phyloP scores from a whole-genome alignment of 37 sponge, comb jelly and placozoan genomes.

The Cliona cf. orientalis region DNA sequence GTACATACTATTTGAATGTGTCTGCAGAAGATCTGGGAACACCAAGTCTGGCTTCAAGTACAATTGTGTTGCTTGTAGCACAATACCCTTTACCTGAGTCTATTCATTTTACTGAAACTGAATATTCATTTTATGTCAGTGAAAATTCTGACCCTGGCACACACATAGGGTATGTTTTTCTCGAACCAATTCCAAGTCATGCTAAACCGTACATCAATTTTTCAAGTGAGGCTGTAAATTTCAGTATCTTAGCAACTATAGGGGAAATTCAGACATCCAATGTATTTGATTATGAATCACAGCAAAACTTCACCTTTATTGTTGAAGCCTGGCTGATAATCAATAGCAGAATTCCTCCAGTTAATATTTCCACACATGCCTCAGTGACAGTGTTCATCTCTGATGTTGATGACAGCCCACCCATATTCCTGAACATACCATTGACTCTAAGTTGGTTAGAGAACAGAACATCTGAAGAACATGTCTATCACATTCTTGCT shows the following conservation, averaged over 20 bases:
- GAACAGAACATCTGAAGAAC: not conserved
- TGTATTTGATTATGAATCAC: constrained; percentile 11
- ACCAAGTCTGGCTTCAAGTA: not conserved
- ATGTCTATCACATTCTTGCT: not conserved
- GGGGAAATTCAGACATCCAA: not conserved
- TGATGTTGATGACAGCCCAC: constrained; percentile 18
- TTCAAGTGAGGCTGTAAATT: not conserved
- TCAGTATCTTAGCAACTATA: not conserved
- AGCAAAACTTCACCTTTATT: no score
- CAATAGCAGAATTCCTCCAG: not conserved
- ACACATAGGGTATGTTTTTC: not conserved
- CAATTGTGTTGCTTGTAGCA: constrained; percentile 1
- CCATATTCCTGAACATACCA: constrained; percentile 29
- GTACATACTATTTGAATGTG: not conserved
- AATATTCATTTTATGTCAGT: constrained; percentile 14
- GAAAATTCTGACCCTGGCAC: constrained; percentile 3
- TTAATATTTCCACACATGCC: not conserved
- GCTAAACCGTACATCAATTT: no score
- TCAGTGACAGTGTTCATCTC: not conserved
- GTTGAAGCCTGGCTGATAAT: no score
- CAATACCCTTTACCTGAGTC: not conserved
- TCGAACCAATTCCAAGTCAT: not conserved
- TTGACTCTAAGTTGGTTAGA: not conserved
- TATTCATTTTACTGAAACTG: not conserved
- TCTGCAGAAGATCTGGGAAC: constrained; percentile 6